phyloP scores from a whole-genome alignment of 2,113 vertebrate genomes.

The Spea multiplicata region DNA sequence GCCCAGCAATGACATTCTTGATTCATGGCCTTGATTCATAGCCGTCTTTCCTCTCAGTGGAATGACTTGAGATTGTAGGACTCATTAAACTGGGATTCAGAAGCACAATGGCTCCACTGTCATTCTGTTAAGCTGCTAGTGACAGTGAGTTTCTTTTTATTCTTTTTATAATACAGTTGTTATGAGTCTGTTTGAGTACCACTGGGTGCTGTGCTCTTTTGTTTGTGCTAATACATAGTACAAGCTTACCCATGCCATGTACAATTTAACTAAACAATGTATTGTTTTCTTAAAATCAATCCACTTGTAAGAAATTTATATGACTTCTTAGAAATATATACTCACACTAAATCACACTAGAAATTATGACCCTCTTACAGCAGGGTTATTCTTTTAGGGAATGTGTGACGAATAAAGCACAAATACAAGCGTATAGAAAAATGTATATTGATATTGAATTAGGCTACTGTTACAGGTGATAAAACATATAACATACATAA shows the following conservation, averaged over 20 bases:
- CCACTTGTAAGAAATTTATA: too few relatives aligned
- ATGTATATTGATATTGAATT: too few relatives aligned
- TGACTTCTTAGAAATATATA: too few relatives aligned
- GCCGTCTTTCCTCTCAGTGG: not conserved
- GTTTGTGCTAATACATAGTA: constrained; percentile 10
- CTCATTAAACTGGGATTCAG: not conserved
- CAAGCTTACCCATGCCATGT: constrained; percentile 12
- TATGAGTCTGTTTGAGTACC: constrained; percentile 19
- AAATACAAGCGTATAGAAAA: too few relatives aligned
- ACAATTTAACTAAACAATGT: constrained; percentile 22
- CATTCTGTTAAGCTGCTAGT: constrained; percentile 15
- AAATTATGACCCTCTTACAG: too few relatives aligned
- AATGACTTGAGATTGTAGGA: constrained; percentile 3
- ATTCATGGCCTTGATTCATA: too few relatives aligned
- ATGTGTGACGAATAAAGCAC: too few relatives aligned
- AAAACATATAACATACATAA: too few relatives aligned
- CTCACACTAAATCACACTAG: too few relatives aligned
- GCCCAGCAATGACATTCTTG: too few relatives aligned
- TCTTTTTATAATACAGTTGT: constrained; percentile 21
- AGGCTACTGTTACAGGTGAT: too few relatives aligned
- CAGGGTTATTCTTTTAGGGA: too few relatives aligned
- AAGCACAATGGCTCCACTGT: constrained; percentile 24
- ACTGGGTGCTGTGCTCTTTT: constrained; percentile 17
- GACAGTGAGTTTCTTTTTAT: not conserved
- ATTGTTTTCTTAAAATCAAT: constrained; percentile 6